These are phyloP conservation scores for Clamator glandarius DNA, from an alignment of 2,797 vertebrate genomes.

Conservation along the genomic window DNA sequence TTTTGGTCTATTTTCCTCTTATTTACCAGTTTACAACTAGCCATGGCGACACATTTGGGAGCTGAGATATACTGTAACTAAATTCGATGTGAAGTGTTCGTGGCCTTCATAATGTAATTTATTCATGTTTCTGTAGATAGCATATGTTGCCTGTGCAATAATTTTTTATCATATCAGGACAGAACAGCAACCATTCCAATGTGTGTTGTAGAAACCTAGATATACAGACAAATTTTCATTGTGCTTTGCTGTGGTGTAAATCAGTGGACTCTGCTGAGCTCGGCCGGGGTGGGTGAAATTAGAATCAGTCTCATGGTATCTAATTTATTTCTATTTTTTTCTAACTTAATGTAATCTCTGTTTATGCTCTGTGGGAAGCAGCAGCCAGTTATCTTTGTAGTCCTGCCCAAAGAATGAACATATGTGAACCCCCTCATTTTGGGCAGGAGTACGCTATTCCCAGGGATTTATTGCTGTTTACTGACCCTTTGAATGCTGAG, in stretches of 20 bases:
- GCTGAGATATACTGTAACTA: constrained; percentile 71
- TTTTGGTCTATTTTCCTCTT: constrained; percentile 6
- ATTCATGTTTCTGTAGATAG: constrained; percentile 70
- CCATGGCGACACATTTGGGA: constrained; percentile 62
- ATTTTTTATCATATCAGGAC: constrained; percentile 57
- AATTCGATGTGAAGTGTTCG: constrained; percentile 70
- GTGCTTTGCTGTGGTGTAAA: constrained; percentile 40
- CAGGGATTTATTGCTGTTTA: neutral
- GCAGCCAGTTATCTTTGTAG: constrained; percentile 36
- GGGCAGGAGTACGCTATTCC: neutral
- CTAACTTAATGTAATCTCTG: constrained; percentile 39
- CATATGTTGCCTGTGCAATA: constrained; percentile 66
- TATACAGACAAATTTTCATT: constrained; percentile 43
- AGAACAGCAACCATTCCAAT: constrained; percentile 44
- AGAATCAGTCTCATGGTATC: constrained; percentile 32
- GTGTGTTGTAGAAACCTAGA: constrained; percentile 58
- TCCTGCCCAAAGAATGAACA: neutral
- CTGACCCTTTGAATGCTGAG: constrained; percentile 4
- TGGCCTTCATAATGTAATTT: constrained; percentile 73
- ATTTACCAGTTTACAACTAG: constrained; percentile 67
- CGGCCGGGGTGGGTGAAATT: constrained; percentile 35
- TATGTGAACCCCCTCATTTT: neutral
- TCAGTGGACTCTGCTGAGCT: constrained; percentile 15
- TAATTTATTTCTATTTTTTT: constrained; percentile 68
- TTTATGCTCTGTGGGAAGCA: constrained; percentile 23